Conservation (phyloP, 2,888 invertebrate species). For the Drosophila hawaiiensis region DNA sequence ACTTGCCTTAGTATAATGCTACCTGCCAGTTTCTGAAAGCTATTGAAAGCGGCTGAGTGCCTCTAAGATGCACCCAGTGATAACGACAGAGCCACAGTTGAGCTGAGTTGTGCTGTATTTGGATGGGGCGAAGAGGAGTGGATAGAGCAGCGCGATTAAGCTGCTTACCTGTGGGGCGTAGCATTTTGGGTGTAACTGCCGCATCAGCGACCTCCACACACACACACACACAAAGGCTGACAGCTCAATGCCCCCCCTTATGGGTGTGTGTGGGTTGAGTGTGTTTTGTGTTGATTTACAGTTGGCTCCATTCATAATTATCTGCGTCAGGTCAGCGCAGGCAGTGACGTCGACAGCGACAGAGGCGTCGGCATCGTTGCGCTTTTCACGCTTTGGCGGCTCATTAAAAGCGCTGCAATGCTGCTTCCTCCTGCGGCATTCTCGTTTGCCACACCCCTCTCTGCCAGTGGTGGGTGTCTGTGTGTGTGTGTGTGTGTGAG, state of each 20-base stretch:
- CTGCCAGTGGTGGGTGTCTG: conserved; percentile 21
- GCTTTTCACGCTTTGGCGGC: conserved; percentile 80
- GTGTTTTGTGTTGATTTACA: conserved; percentile 75
- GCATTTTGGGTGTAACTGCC: conserved; percentile 77
- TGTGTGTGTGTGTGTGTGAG: conserved; percentile 24
- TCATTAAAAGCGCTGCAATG: conserved; percentile 66
- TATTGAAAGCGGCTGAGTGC: conserved; percentile 78
- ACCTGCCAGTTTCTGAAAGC: conserved; percentile 61
- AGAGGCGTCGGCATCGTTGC: conserved; percentile 56
- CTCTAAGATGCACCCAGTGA: conserved; percentile 82
- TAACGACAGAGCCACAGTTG: conserved; percentile 51
- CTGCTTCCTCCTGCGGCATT: conserved; percentile 20
- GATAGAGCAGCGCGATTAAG: conserved; percentile 64
- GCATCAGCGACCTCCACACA: conserved; percentile 65
- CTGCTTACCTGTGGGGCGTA: conserved; percentile 79
- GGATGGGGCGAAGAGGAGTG: background rate
- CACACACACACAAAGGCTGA: conserved; percentile 42
- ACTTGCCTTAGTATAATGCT: conserved; percentile 40
- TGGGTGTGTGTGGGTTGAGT: conserved; percentile 67
- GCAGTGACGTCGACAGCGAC: background rate
- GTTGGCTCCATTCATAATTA: conserved; percentile 79
- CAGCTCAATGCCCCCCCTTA: conserved; percentile 68
- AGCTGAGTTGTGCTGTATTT: conserved; percentile 18
- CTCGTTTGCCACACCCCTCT: conserved; percentile 52
- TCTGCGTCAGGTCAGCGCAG: conserved; percentile 42